Evolutionary conservation across 2,113 vertebrate species (phyloP).

Genomic region (Cyprinodon variegatus): DNA sequence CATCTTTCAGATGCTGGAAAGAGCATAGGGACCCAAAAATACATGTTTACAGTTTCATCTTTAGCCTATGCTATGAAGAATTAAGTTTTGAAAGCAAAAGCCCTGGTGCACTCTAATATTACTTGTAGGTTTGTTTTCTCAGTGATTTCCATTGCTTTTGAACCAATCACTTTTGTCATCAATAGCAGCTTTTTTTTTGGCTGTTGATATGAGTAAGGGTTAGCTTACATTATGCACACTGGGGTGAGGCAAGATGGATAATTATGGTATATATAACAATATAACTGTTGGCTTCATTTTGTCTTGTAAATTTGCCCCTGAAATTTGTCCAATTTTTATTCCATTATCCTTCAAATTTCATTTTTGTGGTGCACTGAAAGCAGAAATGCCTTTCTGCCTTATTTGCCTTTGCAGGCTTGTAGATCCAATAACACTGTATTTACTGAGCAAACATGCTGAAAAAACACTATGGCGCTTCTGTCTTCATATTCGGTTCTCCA

Average conservation of each 20-base stretch:
- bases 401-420: slow-evolving; percentile 17
- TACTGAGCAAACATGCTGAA: slow-evolving; percentile 60
- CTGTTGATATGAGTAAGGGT: not conserved
- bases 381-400: slow-evolving; percentile 27
- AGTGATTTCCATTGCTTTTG: not conserved
- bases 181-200: not conserved
- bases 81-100: not conserved
- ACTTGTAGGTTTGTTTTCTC: not conserved
- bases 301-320: slow-evolving; percentile 4
- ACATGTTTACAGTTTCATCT: not conserved
- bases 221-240: not conserved
- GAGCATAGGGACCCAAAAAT: not conserved
- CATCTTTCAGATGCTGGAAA: not conserved
- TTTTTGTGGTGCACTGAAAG: slow-evolving; percentile 26
- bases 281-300: slow-evolving; percentile 4
- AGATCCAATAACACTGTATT: slow-evolving; percentile 62
- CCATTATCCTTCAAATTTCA: slow-evolving; percentile 1
- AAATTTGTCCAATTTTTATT: slow-evolving; percentile 3
- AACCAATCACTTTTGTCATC: not conserved
- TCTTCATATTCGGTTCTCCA: slow-evolving; percentile 67
- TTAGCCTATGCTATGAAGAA: not conserved
- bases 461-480: slow-evolving; percentile 32
- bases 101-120: not conserved
- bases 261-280: not conserved
- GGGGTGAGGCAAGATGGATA: not conserved